Base-by-base conservation (phyloP, 2,797 vertebrate genomes). In the Rhinogobio ventralis region DNA sequence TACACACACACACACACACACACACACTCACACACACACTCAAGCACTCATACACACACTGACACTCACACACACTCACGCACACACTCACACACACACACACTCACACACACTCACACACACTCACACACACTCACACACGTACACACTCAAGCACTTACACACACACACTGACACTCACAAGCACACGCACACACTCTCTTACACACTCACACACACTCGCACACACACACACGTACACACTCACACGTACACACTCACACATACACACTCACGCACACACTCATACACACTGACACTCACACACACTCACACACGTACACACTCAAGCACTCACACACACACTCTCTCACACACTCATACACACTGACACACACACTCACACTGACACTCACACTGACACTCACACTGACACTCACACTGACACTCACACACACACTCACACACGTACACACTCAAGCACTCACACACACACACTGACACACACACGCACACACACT, bases 181-280 rank as follows among this genome's bases (percentile, higher is more conserved):
- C 23, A 25, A 23, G 4, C 4, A 36, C 5, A 5, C 20, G n/a
- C 19, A 69, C 36, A 13, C 39, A 15, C 23, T n/a, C n/a, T n/a
- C n/a, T n/a, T n/a, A 30, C 13, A 2, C 71, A 11, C 11, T 4
- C n/a, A 5, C 23, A 25, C 57, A 13, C 4, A 36, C 5, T 2
- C 20, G n/a, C 19, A 69, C 36, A 13, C 39, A 15, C 23, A 17
- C 23, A 72, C 46, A 20, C 46, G 23, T 0, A 36, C 17, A 7
- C 28, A 36, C 6, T 9, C 6, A 15, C 46, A 2, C 4, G 0
- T 1, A 5, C 14, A 0, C 46, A 13, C 10, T 0, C 14, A 14
- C 23, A 10, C 15, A 6, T 8, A 23, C 51, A n/a, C 49, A 53
- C 30, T 20, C 17, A 8, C 30, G 19, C 1, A 51, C 28, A 8